A percentile compares a stretch with the other conserved stretches of the same genome.
Evolutionary conservation across 2,113 vertebrate species (phyloP).

Genomic region (Tetraodon nigroviridis): DNA sequence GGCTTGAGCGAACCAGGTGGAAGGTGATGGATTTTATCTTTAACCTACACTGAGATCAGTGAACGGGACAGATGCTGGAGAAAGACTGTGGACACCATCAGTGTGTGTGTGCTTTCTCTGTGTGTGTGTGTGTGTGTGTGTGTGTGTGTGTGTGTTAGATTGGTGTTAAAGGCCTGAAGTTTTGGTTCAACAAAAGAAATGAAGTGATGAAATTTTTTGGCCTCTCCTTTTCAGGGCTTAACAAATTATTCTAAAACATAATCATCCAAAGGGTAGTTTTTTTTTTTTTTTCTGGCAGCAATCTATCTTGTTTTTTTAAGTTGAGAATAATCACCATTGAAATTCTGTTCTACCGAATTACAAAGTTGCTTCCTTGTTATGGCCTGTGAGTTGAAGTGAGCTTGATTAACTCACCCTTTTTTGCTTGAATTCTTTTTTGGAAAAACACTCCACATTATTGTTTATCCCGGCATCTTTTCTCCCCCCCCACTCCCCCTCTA

Average conservation of each 20-base stretch:
- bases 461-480: constrained; percentile 46
- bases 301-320: constrained; percentile 2
- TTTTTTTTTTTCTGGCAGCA: constrained; percentile 2
- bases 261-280: constrained; percentile 2
- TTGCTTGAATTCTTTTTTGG: constrained; percentile 15
- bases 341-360: constrained; percentile 14
- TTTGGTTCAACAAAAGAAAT: constrained; percentile 45
- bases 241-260: constrained; percentile 17
- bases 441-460: constrained; percentile 58
- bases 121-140: constrained; percentile 39
- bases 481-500: constrained; percentile 30
- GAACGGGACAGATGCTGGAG: constrained; percentile 77
- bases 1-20: constrained; percentile 78
- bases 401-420: constrained; percentile 48
- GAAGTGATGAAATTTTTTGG: constrained; percentile 2
- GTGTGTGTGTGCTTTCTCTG: constrained; percentile 74
- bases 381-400: constrained; percentile 19
- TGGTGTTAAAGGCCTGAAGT: constrained; percentile 60
- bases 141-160: constrained; percentile 16
- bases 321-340: background rate
- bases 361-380: constrained; percentile 10
- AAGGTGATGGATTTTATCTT: constrained; percentile 78
- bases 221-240: constrained; percentile 1
- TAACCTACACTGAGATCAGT: constrained; percentile 63
- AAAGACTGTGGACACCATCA: constrained; percentile 73